phyloP scores from a whole-genome alignment of 2,113 vertebrate species.

The Neomonachus schauinslandi region DNA sequence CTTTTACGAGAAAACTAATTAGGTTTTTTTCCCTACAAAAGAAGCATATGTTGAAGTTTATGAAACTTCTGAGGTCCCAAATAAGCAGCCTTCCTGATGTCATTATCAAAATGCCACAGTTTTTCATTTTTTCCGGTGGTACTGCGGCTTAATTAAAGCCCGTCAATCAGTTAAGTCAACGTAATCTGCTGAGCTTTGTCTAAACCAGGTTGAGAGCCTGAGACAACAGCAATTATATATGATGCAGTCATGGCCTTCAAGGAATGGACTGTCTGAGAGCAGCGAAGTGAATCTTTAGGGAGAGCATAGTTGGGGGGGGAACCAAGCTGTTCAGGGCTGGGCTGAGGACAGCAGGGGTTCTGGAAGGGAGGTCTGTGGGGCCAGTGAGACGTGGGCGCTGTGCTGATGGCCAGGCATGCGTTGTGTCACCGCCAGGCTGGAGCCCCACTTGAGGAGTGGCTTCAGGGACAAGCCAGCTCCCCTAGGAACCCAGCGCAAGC shows the following conservation, averaged over 20 bases:
- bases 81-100: not conserved
- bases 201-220: not conserved
- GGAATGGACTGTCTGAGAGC: not conserved
- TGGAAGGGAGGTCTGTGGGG: not conserved
- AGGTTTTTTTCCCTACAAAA: not conserved
- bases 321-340: not conserved
- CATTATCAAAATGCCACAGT: not conserved
- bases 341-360: not conserved
- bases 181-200: not conserved
- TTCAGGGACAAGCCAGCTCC: not conserved
- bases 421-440: not conserved
- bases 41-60: not conserved
- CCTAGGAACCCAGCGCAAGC: fast-evolving
- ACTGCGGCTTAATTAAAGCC: not conserved
- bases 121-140: not conserved
- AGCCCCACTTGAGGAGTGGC: not conserved
- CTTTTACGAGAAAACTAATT: conserved; percentile 10
- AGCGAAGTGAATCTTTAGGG: not conserved
- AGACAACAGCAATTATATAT: not conserved
- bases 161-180: not conserved
- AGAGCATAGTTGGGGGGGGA: not conserved
- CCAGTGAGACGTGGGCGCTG: not conserved
- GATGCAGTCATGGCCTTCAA: not conserved
- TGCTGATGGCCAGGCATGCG: not conserved
- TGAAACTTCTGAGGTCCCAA: not conserved